A percentile compares a stretch with the other conserved stretches of the same genome.
phyloP scores from a whole-genome alignment of 1,140 invertebrate genomes.

The Propsilocerus akamusi region DNA sequence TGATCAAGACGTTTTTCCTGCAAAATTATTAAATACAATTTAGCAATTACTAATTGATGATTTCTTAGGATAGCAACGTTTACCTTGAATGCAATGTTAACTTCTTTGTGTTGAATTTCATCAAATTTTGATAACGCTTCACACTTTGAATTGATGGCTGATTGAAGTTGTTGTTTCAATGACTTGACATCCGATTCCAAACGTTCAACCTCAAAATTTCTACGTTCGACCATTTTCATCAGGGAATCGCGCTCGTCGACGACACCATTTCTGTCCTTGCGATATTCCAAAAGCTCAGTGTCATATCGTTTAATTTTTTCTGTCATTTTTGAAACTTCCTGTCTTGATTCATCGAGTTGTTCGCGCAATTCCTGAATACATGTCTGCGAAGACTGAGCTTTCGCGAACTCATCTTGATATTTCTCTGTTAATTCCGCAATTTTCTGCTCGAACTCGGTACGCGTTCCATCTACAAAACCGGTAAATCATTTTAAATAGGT shows the following conservation, averaged over 20 bases:
- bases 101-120: conserved; percentile 59
- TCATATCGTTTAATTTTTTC: conserved; percentile 33
- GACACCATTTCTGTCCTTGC: conserved; percentile 38
- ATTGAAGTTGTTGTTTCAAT: conserved; percentile 41
- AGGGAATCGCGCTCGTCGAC: conserved; percentile 53
- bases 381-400: conserved; percentile 37
- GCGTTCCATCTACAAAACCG: conserved; percentile 32
- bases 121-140: conserved; percentile 60
- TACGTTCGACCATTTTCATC: conserved; percentile 42
- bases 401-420: conserved; percentile 38
- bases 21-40: conserved; percentile 8
- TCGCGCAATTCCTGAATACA: conserved; percentile 37
- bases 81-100: conserved; percentile 49
- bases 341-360: conserved; percentile 35
- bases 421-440: conserved; percentile 34
- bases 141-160: conserved; percentile 56
- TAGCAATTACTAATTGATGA: not conserved
- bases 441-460: conserved; percentile 33
- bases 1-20: conserved; percentile 60
- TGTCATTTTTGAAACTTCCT: conserved; percentile 40
- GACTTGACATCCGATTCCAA: conserved; percentile 40
- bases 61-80: conserved; percentile 6
- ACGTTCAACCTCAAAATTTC: conserved; percentile 47
- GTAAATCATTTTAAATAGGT: conserved; percentile 9
- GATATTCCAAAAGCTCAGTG: conserved; percentile 29